Evolutionary conservation across 2,797 vertebrate species (phyloP).

Genomic region (Arrhamphus sclerolepis): DNA sequence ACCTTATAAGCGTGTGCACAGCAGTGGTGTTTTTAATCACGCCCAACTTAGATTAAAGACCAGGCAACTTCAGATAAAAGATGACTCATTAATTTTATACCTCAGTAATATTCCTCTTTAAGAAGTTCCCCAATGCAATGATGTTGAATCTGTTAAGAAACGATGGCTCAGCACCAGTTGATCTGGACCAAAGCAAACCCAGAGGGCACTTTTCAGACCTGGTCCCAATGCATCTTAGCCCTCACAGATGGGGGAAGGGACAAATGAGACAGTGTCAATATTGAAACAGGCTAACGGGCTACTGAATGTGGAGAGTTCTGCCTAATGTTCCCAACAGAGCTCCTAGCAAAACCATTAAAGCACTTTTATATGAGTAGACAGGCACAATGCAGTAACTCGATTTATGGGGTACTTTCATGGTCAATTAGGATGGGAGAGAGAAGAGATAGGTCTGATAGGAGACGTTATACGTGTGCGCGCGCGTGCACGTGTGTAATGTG

Average conservation of each 20-base stretch:
- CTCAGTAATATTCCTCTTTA: background rate
- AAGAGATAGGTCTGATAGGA: conserved; percentile 53
- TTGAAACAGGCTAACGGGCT: conserved; percentile 74
- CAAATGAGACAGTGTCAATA: conserved; percentile 74
- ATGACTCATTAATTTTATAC: background rate
- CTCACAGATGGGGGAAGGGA: conserved; percentile 57
- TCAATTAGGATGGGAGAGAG: conserved; percentile 72
- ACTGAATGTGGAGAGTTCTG: conserved; percentile 73
- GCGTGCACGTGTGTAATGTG: conserved; percentile 32
- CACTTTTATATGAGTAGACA: conserved; percentile 75
- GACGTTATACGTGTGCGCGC: conserved; percentile 31
- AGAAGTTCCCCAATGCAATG: conserved; percentile 15
- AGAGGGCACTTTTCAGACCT: conserved; percentile 48
- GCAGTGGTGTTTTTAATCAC: background rate
- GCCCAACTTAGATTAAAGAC: background rate
- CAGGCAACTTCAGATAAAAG: background rate
- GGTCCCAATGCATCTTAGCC: conserved; percentile 52
- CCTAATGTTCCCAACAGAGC: conserved; percentile 77
- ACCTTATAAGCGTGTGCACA: too few relatives aligned
- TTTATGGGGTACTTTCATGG: conserved; percentile 76
- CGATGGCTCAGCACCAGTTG: conserved; percentile 8
- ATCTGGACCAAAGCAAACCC: conserved; percentile 39
- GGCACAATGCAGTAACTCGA: conserved; percentile 74
- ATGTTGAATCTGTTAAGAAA: conserved; percentile 19
- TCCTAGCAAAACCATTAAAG: conserved; percentile 75